phyloP scores from a whole-genome alignment of 2,113 vertebrate species.

The Penelope pileata region DNA sequence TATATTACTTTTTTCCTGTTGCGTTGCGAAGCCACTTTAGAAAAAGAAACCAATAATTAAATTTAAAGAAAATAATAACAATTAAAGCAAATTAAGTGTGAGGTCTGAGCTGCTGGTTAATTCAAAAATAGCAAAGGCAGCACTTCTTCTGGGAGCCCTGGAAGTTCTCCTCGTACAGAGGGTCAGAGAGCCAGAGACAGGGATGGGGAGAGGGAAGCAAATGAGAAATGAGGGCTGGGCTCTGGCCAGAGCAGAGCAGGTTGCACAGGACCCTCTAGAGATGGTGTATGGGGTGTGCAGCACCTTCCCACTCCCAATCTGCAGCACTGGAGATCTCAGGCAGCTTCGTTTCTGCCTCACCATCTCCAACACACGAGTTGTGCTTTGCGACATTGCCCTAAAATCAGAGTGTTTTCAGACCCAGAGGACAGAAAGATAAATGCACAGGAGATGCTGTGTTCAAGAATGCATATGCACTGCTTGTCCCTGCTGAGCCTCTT shows the following conservation, averaged over 20 bases:
- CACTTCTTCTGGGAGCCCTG: conserved; percentile 23
- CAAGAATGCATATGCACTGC: fast-evolving
- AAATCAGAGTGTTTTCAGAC: not conserved
- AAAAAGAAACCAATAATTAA: conserved; percentile 51
- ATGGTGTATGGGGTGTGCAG: fast-evolving
- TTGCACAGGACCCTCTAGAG: not conserved
- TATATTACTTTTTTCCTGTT: not conserved
- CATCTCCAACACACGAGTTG: not conserved
- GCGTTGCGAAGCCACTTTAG: not conserved
- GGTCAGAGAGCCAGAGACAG: not conserved
- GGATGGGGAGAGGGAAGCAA: fast-evolving
- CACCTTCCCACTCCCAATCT: not conserved
- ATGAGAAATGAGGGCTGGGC: fast-evolving
- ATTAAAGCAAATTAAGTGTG: conserved; percentile 52
- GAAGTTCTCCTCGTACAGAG: not conserved
- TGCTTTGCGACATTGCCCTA: not conserved
- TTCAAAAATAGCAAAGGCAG: conserved; percentile 35
- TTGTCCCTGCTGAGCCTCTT: fast-evolving
- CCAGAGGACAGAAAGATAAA: not conserved
- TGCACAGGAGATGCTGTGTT: not conserved
- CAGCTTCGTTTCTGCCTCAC: not conserved
- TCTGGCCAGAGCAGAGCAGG: not conserved
- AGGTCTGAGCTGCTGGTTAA: not conserved
- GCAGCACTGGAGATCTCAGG: not conserved
- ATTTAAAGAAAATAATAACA: conserved; percentile 3